Evolutionary conservation across 2,888 invertebrate species (phyloP).

Genomic region (Rhopalosiphum nymphaeae): DNA sequence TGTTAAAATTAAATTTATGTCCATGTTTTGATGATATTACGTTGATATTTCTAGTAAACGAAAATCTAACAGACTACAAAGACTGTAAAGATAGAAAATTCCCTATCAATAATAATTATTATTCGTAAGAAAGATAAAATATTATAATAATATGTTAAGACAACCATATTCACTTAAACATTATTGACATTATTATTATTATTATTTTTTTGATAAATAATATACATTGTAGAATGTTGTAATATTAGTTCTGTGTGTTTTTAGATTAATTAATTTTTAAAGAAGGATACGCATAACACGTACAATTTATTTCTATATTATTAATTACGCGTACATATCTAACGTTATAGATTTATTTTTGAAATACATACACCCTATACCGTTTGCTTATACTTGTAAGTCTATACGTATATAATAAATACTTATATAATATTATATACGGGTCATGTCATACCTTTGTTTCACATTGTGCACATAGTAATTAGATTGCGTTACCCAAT

Average conservation of each 20-base stretch:
- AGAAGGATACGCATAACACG: neutral
- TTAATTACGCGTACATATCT: neutral
- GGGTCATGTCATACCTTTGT: neutral
- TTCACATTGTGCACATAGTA: neutral
- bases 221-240: neutral
- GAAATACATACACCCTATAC: neutral
- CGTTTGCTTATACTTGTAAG: neutral
- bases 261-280: neutral
- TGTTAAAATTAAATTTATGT: neutral
- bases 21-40: neutral
- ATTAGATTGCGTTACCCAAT: neutral
- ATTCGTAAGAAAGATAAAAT: neutral
- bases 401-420: neutral
- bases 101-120: neutral
- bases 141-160: neutral
- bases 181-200: neutral
- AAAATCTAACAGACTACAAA: neutral
- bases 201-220: no score
- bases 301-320: no score
- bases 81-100: neutral
- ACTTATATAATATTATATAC: neutral
- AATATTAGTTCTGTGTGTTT: neutral
- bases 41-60: neutral
- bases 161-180: neutral
- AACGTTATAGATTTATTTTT: neutral